Evolutionary conservation across 2,888 invertebrate genomes (phyloP).

Genomic region (Axea sp.): DNA sequence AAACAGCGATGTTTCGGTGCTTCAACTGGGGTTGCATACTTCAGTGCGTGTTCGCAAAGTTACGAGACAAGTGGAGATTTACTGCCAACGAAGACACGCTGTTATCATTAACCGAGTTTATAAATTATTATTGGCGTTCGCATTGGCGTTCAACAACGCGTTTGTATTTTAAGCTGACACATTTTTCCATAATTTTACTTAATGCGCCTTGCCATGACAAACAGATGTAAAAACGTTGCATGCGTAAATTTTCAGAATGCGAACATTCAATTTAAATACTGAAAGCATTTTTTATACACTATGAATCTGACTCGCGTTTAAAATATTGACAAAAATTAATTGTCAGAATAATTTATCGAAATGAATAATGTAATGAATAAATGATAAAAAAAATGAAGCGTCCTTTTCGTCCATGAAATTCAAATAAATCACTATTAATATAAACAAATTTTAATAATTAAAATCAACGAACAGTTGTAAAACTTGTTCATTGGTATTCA

Average conservation of each 20-base stretch:
- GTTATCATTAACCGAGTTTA: constrained; percentile 57
- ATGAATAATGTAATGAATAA: too few species aligned
- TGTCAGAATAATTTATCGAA: too few species aligned
- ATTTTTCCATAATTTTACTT: constrained; percentile 40
- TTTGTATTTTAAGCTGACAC: constrained; percentile 46
- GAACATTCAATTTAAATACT: constrained; percentile 23
- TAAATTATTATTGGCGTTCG: constrained; percentile 50
- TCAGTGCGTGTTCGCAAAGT: constrained; percentile 41
- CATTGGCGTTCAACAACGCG: constrained; percentile 40
- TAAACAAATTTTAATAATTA: too few species aligned
- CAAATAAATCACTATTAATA: too few species aligned
- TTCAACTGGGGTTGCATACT: constrained; percentile 22
- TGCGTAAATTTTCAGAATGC: neutral
- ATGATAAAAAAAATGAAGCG: too few species aligned
- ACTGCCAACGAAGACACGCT: constrained; percentile 45
- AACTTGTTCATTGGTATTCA: too few species aligned
- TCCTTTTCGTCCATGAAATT: too few species aligned
- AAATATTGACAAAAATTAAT: too few species aligned
- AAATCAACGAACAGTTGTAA: too few species aligned
- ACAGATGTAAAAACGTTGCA: constrained; percentile 15
- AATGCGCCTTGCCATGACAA: constrained; percentile 26
- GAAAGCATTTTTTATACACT: too few species aligned
- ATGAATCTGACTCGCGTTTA: too few species aligned
- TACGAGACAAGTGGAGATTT: constrained; percentile 53
- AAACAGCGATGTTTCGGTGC: constrained; percentile 25